phyloP scores from a whole-genome alignment of 2,888 invertebrate species.

The Nomada hirtipes region DNA sequence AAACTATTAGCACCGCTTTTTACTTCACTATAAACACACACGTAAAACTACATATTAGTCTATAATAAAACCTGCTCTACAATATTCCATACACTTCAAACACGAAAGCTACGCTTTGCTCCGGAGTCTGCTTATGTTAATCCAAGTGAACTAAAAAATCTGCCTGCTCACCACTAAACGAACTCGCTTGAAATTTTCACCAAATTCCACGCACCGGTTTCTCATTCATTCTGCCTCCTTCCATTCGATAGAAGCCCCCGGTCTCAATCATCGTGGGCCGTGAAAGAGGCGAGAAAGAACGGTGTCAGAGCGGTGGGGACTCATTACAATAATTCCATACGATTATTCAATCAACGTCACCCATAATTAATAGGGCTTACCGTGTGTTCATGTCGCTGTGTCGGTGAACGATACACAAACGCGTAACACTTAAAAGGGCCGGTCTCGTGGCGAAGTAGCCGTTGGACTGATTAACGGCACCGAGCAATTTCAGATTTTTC shows the following conservation, averaged over 20 bases:
- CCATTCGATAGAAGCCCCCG: not conserved
- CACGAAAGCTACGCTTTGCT: no score
- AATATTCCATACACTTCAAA: no score
- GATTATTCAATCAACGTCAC: constrained; percentile 68
- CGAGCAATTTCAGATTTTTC: constrained; percentile 49
- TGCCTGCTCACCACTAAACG: not conserved
- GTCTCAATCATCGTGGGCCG: constrained; percentile 8
- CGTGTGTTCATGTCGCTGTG: constrained; percentile 24
- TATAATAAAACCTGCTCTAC: no score
- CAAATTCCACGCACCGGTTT: not conserved
- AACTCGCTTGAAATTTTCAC: not conserved
- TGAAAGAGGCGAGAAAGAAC: constrained; percentile 16
- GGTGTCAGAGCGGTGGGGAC: constrained; percentile 18
- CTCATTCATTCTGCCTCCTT: not conserved
- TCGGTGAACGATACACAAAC: constrained; percentile 28
- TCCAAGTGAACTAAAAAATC: no score
- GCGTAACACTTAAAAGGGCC: constrained; percentile 38
- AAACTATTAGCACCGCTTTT: no score
- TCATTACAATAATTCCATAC: constrained; percentile 69
- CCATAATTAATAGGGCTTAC: constrained; percentile 50
- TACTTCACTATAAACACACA: no score
- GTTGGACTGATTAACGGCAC: constrained; percentile 47
- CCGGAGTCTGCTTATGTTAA: no score
- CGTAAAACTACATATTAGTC: no score
- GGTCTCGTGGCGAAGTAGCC: constrained; percentile 10